These are phyloP conservation scores for Archocentrus centrarchus DNA, from an alignment of 2,113 vertebrate species.

Conservation along the genomic window DNA sequence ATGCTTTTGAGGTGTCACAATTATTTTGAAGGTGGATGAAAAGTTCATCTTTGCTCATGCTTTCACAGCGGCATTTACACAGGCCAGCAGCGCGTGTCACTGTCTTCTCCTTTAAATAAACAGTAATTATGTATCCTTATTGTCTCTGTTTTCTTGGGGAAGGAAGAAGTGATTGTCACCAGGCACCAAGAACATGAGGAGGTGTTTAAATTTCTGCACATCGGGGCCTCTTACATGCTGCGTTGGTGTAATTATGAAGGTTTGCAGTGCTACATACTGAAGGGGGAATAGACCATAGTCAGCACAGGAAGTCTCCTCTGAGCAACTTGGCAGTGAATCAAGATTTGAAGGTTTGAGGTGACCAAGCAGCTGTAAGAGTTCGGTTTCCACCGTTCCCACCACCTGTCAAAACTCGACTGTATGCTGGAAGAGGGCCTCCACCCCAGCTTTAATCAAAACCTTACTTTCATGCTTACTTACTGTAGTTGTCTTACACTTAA, in stretches of 20 bases:
- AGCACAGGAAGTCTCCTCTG: background rate
- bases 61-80: background rate
- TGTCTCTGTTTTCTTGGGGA: background rate
- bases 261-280: background rate
- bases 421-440: background rate
- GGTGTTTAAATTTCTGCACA: background rate
- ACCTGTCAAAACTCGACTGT: slow-evolving; percentile 3
- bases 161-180: background rate
- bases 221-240: background rate
- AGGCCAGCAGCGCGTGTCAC: background rate
- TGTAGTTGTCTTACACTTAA: background rate
- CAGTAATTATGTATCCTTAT: background rate
- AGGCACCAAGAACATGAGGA: background rate
- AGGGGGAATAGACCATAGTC: background rate
- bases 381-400: background rate
- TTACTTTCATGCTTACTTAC: background rate
- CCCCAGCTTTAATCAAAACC: background rate
- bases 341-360: slow-evolving; percentile 13
- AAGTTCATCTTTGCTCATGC: background rate
- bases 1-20: background rate
- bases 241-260: background rate
- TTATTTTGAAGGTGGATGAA: background rate
- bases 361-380: background rate
- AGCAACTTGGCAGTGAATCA: background rate
- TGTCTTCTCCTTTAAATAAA: background rate